phyloP scores from a whole-genome alignment of 2,888 invertebrate species.

The Parnassius mnemosyne region DNA sequence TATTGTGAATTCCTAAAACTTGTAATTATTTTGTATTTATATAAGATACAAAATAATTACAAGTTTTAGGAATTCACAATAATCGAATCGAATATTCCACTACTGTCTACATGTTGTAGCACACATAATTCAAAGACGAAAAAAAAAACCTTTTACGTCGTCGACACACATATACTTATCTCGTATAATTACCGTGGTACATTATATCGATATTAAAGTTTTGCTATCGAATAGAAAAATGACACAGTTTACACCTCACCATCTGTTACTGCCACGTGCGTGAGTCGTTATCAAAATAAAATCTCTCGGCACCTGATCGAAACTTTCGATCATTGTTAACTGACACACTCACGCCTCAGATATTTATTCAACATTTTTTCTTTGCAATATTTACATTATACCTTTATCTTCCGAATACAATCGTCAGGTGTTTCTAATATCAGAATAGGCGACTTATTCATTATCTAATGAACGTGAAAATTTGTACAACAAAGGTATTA shows the following conservation, averaged over 20 bases:
- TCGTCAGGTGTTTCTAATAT: slow-evolving; percentile 23
- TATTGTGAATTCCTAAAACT: too few species aligned
- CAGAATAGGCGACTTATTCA: slow-evolving; percentile 14
- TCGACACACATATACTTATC: slow-evolving; percentile 4
- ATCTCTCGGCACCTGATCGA: slow-evolving; percentile 57
- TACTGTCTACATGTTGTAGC: not conserved
- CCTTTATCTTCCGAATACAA: slow-evolving; percentile 26
- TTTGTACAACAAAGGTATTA: slow-evolving; percentile 49
- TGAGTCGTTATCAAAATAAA: slow-evolving; percentile 46
- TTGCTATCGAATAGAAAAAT: slow-evolving; percentile 21
- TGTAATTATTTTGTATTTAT: too few species aligned
- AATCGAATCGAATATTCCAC: not conserved
- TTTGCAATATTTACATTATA: slow-evolving; percentile 33
- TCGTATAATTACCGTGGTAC: slow-evolving; percentile 11
- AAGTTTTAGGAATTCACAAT: too few species aligned
- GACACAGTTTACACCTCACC: slow-evolving; percentile 27
- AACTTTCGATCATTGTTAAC: slow-evolving; percentile 63
- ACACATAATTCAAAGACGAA: not conserved
- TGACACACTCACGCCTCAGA: slow-evolving; percentile 51
- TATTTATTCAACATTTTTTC: slow-evolving; percentile 30
- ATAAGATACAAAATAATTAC: too few species aligned
- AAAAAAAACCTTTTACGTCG: not conserved
- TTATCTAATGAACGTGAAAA: slow-evolving; percentile 54
- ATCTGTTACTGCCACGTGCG: slow-evolving; percentile 48
- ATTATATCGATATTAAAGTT: slow-evolving; percentile 9